phyloP scores from a whole-genome alignment of 2,797 vertebrate species.

The Anas capensis region DNA sequence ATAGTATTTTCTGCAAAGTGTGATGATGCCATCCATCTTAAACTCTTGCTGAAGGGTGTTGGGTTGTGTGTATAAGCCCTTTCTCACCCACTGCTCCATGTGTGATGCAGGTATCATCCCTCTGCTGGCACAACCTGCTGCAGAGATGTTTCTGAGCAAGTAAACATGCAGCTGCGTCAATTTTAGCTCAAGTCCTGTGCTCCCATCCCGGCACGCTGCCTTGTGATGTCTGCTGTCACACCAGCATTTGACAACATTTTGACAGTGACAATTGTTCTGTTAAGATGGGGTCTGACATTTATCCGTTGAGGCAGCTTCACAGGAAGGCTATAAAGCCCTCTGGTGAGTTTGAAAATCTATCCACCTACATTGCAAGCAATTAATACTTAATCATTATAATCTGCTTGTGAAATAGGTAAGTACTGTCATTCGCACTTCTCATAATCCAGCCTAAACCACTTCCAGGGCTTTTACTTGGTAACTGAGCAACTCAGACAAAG shows the following conservation, averaged over 20 bases:
- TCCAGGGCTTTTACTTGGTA: neutral
- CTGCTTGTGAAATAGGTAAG: slow-evolving; percentile 19
- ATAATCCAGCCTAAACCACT: neutral
- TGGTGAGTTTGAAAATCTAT: neutral
- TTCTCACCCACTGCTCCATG: neutral
- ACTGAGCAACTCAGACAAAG: neutral
- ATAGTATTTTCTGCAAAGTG: neutral
- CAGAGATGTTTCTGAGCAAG: accelerated
- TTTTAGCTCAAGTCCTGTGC: neutral
- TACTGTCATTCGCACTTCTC: neutral
- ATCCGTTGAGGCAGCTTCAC: accelerated
- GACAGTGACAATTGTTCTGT: neutral
- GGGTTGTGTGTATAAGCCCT: neutral
- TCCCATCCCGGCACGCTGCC: neutral
- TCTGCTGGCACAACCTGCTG: accelerated
- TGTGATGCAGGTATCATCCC: neutral
- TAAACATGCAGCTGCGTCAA: neutral
- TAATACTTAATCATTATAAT: neutral
- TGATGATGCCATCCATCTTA: too few relatives aligned
- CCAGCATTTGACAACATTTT: neutral
- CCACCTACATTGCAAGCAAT: neutral
- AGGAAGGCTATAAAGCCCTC: neutral
- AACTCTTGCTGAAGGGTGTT: neutral
- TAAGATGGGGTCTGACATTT: neutral
- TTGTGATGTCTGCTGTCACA: neutral